Conservation (phyloP, 2,797 vertebrate species). For the Caiman crocodilus region DNA sequence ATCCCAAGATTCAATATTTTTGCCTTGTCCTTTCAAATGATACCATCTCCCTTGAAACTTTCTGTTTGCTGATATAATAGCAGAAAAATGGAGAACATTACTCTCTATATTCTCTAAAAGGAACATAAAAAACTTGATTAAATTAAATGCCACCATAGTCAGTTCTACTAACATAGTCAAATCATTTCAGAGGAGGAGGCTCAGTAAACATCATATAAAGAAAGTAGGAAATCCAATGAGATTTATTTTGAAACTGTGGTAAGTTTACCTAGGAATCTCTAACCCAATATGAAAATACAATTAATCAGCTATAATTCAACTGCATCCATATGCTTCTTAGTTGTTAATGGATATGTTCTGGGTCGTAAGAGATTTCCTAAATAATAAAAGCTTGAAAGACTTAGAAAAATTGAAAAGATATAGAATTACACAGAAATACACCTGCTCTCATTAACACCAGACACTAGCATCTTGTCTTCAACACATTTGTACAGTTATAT, state of each 20-base stretch:
- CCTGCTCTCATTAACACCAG: not conserved
- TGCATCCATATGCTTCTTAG: fast-evolving
- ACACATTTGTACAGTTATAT: not conserved
- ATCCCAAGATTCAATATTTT: not conserved
- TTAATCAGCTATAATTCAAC: not conserved
- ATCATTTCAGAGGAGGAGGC: not conserved
- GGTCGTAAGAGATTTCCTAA: not conserved
- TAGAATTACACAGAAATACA: not conserved
- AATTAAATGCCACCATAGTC: not conserved
- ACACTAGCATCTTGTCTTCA: not conserved
- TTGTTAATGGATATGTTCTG: not conserved
- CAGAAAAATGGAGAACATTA: not conserved
- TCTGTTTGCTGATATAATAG: not conserved
- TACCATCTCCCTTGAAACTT: not conserved
- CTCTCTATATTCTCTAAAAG: not conserved
- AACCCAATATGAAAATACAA: not conserved
- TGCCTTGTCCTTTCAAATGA: not conserved
- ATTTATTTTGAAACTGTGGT: not conserved
- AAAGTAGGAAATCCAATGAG: not conserved
- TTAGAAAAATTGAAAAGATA: not conserved
- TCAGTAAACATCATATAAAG: not conserved
- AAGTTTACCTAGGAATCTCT: not conserved
- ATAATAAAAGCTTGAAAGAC: not conserved
- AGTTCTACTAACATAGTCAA: not conserved
- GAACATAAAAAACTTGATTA: not conserved